Evolutionary conservation across 2,797 vertebrate species (phyloP).

Genomic region (Vultur gryphus): DNA sequence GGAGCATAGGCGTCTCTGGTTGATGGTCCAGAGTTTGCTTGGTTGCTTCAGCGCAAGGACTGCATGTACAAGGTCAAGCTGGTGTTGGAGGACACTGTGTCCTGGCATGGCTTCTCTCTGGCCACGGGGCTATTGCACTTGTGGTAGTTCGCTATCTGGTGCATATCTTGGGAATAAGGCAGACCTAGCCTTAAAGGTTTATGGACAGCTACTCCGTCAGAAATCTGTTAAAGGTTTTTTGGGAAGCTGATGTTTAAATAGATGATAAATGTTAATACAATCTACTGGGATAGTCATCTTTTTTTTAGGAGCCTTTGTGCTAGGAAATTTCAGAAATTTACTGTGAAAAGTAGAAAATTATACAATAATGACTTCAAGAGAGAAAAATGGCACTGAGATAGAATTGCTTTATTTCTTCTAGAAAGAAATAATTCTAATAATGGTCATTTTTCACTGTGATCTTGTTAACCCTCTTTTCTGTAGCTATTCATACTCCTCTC

Average conservation of each 20-base stretch:
- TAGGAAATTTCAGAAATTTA: neutral
- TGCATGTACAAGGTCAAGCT: neutral
- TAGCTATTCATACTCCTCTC: neutral
- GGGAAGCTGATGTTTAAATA: neutral
- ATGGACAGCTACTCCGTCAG: neutral
- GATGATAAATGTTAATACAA: neutral
- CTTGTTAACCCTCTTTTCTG: neutral
- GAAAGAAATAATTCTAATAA: neutral
- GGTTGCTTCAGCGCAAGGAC: neutral
- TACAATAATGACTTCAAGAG: neutral
- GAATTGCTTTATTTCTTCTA: neutral
- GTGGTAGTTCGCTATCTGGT: accelerated
- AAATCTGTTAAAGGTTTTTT: neutral
- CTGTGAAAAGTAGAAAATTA: neutral
- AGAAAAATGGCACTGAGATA: neutral
- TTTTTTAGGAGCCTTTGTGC: neutral
- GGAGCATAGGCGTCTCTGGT: neutral
- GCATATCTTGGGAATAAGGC: neutral
- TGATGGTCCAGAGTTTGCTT: neutral
- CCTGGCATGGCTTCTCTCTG: neutral
- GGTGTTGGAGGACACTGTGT: neutral
- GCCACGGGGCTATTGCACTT: neutral
- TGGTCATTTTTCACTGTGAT: neutral
- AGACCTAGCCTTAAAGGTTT: neutral
- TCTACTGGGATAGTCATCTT: neutral